Base-by-base conservation (phyloP, 92 coral and sea anemone species). In the Heliopora coerulea region DNA sequence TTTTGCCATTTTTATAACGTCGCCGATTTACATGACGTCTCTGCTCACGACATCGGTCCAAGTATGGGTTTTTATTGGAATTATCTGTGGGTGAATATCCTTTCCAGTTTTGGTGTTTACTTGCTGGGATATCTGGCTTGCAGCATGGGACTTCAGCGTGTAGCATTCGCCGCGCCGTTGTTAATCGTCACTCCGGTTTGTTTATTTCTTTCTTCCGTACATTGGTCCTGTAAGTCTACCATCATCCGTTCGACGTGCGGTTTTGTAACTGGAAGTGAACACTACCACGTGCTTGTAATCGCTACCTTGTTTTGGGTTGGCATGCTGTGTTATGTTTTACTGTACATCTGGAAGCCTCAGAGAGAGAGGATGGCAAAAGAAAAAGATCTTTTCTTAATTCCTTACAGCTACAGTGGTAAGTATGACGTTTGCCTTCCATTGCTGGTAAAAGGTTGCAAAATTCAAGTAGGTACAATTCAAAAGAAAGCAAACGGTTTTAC, bases 91-190 rank as follows among this genome's bases (percentile, higher is more conserved):
- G 59, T 59, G 57, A 79, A 82, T 35, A 48, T 82, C 59, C 65
- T 75, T 58, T 74, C 77, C 18, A 82, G 86, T 73, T 44, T 75
- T 12, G 73, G 73, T 21, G 86, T 78, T 13, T 82, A 82, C 61
- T 61, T 82, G 20, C 54, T 82, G 27, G 77, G 86, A 8, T 74
- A 49, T 27, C 35, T 82, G 21, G 80, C 86, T 33, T 82, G 86
- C 59, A 74, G 73, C 31, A 68, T 82, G 74, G 74, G 82, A 21
- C 64, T 82, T 28, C 86, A 82, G 49, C 86, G 82, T n/a, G 30
- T 24, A 18, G 79, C 86, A 7, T 82, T 82, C 57, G 86, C 86
- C 3, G 56, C 75, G 24, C 86, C 86, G 1, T 67, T 82, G 18
- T 65, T 79, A 42, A 70, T 82, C 52, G 67, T 73, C 54, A 66